These are phyloP conservation scores for Ochlodes sylvanus DNA, from an alignment of 2,888 invertebrate genomes.

Conservation along the genomic window DNA sequence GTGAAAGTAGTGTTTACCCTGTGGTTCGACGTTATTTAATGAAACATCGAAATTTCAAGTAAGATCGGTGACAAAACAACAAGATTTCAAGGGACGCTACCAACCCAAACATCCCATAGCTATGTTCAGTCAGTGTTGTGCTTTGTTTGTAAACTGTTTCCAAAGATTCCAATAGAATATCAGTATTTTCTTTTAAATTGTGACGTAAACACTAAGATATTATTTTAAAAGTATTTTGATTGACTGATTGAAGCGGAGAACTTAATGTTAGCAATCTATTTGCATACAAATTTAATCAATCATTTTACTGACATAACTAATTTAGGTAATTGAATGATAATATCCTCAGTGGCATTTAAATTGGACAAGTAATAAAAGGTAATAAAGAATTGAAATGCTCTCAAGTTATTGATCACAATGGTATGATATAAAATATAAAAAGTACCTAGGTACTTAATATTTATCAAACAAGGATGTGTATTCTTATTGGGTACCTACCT, in stretches of 20 bases:
- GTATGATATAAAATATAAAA: too few relatives aligned
- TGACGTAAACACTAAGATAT: background rate
- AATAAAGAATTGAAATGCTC: background rate
- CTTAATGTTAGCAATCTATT: too few relatives aligned
- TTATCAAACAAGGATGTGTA: too few relatives aligned
- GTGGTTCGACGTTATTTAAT: constrained; percentile 51
- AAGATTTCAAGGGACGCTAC: constrained; percentile 65
- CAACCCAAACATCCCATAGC: constrained; percentile 58
- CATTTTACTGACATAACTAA: too few relatives aligned
- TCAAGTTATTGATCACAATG: background rate
- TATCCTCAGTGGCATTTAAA: background rate
- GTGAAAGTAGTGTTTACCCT: constrained; percentile 58
- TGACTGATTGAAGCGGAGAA: too few relatives aligned
- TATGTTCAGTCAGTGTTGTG: constrained; percentile 66
- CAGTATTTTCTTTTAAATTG: constrained; percentile 13
- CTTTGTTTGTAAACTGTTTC: constrained; percentile 40
- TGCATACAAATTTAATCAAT: too few relatives aligned
- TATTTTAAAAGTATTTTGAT: background rate
- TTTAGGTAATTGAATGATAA: background rate
- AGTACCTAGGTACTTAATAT: too few relatives aligned
- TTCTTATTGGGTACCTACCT: too few relatives aligned
- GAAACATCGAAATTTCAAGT: constrained; percentile 47
- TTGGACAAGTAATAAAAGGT: background rate
- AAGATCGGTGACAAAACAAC: constrained; percentile 53
- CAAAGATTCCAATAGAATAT: constrained; percentile 1